phyloP scores from a whole-genome alignment of 2,888 invertebrate species.

The Halictus ligatus region DNA sequence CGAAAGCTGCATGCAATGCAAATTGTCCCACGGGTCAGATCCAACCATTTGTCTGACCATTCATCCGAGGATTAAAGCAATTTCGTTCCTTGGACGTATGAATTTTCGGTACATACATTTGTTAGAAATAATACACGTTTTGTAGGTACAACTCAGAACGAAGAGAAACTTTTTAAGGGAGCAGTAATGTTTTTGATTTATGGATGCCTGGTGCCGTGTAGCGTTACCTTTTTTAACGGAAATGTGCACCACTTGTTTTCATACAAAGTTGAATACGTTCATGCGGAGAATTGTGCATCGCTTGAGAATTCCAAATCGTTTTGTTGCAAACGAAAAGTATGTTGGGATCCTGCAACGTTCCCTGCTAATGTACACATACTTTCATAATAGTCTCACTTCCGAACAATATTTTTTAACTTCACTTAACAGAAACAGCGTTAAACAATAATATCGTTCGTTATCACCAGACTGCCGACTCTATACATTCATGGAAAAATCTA shows the following conservation, averaged over 20 bases:
- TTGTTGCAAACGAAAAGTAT: background rate
- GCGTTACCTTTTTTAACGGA: background rate
- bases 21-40: background rate
- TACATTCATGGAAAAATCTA: background rate
- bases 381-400: background rate
- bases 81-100: background rate
- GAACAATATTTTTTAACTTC: background rate
- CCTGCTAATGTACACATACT: background rate
- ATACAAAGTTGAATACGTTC: background rate
- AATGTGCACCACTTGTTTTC: background rate
- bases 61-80: background rate
- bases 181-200: background rate
- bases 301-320: background rate
- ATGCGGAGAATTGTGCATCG: background rate
- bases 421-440: background rate
- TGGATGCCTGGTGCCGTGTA: background rate
- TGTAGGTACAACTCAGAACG: background rate
- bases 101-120: background rate
- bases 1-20: background rate
- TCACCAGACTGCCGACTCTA: background rate
- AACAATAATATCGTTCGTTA: background rate
- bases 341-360: background rate
- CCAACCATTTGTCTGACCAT: background rate
- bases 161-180: background rate
- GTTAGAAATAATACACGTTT: background rate